Percentiles rank a stretch among this genome's conserved stretches.
Evolutionary conservation across 2,113 vertebrate genomes (phyloP).

Genomic region (Leuciscus idus): DNA sequence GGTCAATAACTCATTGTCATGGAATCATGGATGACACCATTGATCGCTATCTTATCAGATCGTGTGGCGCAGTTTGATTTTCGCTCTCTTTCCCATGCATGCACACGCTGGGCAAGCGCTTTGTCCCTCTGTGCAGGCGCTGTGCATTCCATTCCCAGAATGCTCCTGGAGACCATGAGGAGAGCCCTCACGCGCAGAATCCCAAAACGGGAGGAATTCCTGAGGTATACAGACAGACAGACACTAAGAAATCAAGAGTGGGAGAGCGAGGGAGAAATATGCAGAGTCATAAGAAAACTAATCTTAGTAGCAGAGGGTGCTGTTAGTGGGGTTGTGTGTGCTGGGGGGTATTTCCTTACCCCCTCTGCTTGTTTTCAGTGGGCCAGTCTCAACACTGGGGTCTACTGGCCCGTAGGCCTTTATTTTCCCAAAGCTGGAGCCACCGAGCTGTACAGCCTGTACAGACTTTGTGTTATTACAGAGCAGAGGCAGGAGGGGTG

Average conservation of each 20-base stretch:
- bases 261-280: conserved; percentile 51
- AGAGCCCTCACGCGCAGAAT: conserved; percentile 4
- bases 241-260: conserved; percentile 5
- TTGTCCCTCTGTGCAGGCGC: not conserved
- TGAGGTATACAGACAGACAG: conserved; percentile 39
- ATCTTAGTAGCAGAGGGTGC: conserved; percentile 66
- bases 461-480: conserved; percentile 67
- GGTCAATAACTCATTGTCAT: not conserved
- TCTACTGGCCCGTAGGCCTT: conserved; percentile 27
- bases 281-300: conserved; percentile 71
- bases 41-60: conserved; percentile 28
- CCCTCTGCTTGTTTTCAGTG: conserved; percentile 77
- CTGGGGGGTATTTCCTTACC: conserved; percentile 66
- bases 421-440: conserved; percentile 59
- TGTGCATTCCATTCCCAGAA: conserved; percentile 48
- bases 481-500: conserved; percentile 65
- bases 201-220: conserved; percentile 43
- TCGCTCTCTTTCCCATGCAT: not conserved
- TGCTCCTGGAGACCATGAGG: conserved; percentile 40
- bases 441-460: conserved; percentile 48
- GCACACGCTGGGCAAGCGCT: not conserved
- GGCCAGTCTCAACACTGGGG: conserved; percentile 74
- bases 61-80: conserved; percentile 18
- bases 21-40: not conserved
- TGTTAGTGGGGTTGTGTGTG: conserved; percentile 57